These are phyloP conservation scores for Peromyscus nudipes DNA, from an alignment of 2,797 vertebrate species.

Conservation along the genomic window DNA sequence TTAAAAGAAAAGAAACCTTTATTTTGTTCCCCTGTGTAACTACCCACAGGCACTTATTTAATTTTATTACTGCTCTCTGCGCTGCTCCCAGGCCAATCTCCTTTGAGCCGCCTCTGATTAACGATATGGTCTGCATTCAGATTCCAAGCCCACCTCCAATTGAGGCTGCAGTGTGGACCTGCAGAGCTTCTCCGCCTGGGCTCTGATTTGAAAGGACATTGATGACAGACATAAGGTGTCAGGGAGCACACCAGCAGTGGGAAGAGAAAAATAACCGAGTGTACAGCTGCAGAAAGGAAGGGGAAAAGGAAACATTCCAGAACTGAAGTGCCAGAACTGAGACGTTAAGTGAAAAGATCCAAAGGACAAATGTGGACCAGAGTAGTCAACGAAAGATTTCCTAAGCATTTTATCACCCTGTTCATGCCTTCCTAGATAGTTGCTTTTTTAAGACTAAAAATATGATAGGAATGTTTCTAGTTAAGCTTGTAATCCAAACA, in stretches of 20 bases:
- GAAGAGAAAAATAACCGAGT: conserved; percentile 31
- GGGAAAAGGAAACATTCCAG: neutral
- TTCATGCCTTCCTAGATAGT: neutral
- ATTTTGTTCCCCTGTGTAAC: neutral
- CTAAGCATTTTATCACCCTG: neutral
- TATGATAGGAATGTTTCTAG: neutral
- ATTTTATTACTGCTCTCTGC: conserved; percentile 76
- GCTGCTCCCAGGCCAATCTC: conserved; percentile 65
- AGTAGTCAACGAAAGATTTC: neutral
- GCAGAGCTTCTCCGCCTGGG: neutral
- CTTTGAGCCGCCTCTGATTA: conserved; percentile 73
- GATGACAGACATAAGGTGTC: conserved; percentile 36
- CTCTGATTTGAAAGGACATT: conserved; percentile 54
- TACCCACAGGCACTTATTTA: conserved; percentile 60
- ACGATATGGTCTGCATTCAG: conserved; percentile 57
- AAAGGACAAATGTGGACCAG: conserved; percentile 35
- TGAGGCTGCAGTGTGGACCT: neutral
- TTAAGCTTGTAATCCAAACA: conserved; percentile 34
- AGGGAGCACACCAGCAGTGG: neutral
- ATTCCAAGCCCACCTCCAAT: conserved; percentile 62
- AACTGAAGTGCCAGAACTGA: neutral
- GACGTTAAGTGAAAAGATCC: conserved; percentile 46
- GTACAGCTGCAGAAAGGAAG: neutral
- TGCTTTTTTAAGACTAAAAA: neutral
- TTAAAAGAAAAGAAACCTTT: conserved; percentile 35